phyloP scores from a whole-genome alignment of 2,113 vertebrate species.

The Esox niger region DNA sequence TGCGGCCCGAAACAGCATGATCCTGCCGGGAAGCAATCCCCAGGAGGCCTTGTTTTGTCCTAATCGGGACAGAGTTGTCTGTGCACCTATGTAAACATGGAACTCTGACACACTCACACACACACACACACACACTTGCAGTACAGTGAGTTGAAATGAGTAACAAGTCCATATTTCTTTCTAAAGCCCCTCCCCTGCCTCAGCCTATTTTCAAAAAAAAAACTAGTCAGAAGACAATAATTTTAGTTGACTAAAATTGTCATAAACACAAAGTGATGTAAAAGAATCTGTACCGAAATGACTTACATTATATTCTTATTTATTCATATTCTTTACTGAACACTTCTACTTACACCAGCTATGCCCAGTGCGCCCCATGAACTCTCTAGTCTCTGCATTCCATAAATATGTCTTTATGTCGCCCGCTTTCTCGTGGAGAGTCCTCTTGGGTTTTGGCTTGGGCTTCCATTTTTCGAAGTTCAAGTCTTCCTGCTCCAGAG shows the following conservation, averaged over 20 bases:
- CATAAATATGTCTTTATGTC: conserved; percentile 85
- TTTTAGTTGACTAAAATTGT: conserved; percentile 3
- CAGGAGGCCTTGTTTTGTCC: conserved; percentile 79
- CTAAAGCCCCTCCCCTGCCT: conserved; percentile 6
- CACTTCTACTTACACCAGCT: conserved; percentile 89
- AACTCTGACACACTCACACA: conserved; percentile 48
- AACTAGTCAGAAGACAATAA: conserved; percentile 18
- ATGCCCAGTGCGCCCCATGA: conserved; percentile 89
- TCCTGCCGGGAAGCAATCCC: conserved; percentile 71
- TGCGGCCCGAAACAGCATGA: conserved; percentile 57
- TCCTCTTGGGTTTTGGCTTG: conserved; percentile 71
- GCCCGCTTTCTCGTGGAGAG: conserved; percentile 78
- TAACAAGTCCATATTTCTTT: conserved; percentile 42
- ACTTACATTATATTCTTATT: too few relatives aligned
- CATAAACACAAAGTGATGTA: not conserved
- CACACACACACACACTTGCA: conserved; percentile 41
- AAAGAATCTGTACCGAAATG: not conserved
- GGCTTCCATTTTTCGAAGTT: conserved; percentile 78
- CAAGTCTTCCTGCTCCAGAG: conserved; percentile 77
- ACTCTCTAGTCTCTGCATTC: conserved; percentile 91
- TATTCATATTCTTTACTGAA: too few relatives aligned
- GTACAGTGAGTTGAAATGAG: conserved; percentile 48
- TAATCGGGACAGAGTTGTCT: conserved; percentile 66
- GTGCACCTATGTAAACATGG: conserved; percentile 80
- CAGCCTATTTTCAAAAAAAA: conserved; percentile 22